phyloP scores from a whole-genome alignment of 2,888 invertebrate genomes.

The Melieria crassipennis region DNA sequence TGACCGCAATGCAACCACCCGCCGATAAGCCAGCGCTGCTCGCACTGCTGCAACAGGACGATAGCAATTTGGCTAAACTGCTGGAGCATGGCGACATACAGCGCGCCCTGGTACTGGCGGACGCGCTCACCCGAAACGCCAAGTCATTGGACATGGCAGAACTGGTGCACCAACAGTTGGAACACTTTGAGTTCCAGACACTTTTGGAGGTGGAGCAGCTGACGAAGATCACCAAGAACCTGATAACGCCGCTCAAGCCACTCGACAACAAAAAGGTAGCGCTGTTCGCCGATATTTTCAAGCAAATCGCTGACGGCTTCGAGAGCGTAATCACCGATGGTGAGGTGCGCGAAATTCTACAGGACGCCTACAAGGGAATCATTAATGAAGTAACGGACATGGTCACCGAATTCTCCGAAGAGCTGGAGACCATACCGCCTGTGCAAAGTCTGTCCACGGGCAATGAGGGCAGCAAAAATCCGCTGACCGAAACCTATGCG shows the following conservation, averaged over 20 bases:
- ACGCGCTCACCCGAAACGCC: constrained; percentile 27
- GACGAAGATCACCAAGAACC: constrained; percentile 27
- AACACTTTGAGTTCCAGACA: constrained; percentile 30
- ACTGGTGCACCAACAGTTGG: constrained; percentile 30
- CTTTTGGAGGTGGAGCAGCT: constrained; percentile 45
- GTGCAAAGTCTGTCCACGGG: constrained; percentile 27
- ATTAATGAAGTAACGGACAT: constrained; percentile 27
- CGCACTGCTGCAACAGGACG: constrained; percentile 27
- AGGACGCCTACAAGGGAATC: constrained; percentile 34
- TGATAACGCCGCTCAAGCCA: constrained; percentile 34
- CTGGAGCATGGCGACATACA: constrained; percentile 38
- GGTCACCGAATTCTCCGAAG: constrained; percentile 35
- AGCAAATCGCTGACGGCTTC: constrained; percentile 39
- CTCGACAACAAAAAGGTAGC: constrained; percentile 37
- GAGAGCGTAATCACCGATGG: constrained; percentile 31
- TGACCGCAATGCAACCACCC: constrained; percentile 33
- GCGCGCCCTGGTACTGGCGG: constrained; percentile 37
- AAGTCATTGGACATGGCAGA: constrained; percentile 18
- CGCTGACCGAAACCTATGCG: constrained; percentile 42
- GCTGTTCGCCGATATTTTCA: constrained; percentile 37
- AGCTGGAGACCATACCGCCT: constrained; percentile 39
- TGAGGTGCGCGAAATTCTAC: constrained; percentile 39
- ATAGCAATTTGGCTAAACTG: constrained; percentile 31
- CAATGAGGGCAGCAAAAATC: constrained; percentile 28
- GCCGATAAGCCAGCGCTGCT: constrained; percentile 12